phyloP scores from a whole-genome alignment of 1,140 invertebrate genomes.

The Nymphalis io region DNA sequence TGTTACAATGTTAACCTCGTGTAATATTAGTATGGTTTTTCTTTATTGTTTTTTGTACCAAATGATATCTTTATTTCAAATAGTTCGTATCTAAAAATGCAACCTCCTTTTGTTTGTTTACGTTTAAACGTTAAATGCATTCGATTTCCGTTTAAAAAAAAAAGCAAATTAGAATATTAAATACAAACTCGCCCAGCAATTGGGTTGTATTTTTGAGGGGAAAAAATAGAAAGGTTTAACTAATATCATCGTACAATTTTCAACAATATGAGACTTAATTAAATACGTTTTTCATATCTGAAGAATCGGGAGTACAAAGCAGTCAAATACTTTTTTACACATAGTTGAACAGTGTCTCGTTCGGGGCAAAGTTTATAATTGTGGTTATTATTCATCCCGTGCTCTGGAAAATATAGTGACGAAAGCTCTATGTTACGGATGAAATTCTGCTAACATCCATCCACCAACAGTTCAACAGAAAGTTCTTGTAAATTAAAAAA shows the following conservation, averaged over 20 bases:
- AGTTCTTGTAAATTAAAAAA: no score
- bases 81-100: no score
- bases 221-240: slow-evolving; percentile 3
- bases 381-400: slow-evolving; percentile 13
- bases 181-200: background rate
- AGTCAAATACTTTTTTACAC: slow-evolving; percentile 51
- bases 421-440: no score
- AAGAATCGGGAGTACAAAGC: slow-evolving; percentile 38
- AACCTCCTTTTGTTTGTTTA: no score
- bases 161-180: slow-evolving; percentile 7
- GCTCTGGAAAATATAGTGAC: no score
- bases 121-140: no score
- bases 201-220: background rate
- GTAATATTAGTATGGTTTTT: no score
- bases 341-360: slow-evolving; percentile 53
- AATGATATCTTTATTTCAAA: no score
- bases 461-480: no score
- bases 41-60: no score
- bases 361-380: slow-evolving; percentile 42
- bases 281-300: slow-evolving; percentile 58
- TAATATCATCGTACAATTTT: slow-evolving; percentile 41
- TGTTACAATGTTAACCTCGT: no score
- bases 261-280: slow-evolving; percentile 54
- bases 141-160: background rate
- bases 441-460: no score